These are phyloP conservation scores for Macroglossus sobrinus DNA, from an alignment of 2,113 vertebrate species.

Conservation along the genomic window DNA sequence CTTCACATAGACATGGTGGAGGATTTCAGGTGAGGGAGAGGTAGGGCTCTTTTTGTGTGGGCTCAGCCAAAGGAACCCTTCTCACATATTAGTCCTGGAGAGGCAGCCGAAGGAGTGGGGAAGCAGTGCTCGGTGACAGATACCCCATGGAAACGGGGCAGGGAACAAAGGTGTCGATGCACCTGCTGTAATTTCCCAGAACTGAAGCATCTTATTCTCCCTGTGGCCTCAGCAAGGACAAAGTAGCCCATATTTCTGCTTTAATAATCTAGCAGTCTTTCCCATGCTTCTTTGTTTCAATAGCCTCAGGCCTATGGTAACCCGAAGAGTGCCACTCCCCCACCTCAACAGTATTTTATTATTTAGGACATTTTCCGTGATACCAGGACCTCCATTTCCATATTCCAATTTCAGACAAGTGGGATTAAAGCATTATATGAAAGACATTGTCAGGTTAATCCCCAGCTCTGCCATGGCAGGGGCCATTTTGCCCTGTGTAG, in stretches of 20 bases:
- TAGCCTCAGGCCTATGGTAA: not conserved
- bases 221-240: not conserved
- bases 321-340: not conserved
- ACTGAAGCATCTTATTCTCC: not conserved
- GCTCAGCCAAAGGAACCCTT: not conserved
- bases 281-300: not conserved
- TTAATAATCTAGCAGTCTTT: not conserved
- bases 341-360: not conserved
- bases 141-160: not conserved
- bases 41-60: not conserved
- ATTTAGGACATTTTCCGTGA: not conserved
- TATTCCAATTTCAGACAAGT: slow-evolving; percentile 31
- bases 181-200: not conserved
- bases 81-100: not conserved
- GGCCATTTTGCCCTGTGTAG: not conserved
- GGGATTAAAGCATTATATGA: slow-evolving; percentile 35
- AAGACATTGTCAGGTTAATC: slow-evolving; percentile 41
- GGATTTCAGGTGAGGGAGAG: not conserved
- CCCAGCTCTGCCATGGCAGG: not conserved
- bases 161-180: not conserved
- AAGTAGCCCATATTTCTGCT: not conserved
- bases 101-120: too few species aligned
- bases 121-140: not conserved
- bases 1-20: too few species aligned
- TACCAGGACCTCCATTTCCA: not conserved